Conservation (phyloP, 2,113 vertebrate genomes). For the Saguinus midas region DNA sequence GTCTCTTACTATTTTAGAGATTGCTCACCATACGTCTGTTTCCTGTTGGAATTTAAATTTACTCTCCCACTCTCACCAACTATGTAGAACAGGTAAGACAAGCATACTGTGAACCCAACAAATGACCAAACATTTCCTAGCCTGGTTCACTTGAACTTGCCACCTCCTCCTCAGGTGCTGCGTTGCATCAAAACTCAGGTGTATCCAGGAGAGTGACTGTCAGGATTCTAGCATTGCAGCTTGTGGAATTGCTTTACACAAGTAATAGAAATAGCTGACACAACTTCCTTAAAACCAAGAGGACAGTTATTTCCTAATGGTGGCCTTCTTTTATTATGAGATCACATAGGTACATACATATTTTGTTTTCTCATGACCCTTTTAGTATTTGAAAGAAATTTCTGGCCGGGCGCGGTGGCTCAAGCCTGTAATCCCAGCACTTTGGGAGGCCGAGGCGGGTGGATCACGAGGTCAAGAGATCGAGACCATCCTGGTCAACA, state of each 20-base stretch:
- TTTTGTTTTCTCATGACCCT: neutral
- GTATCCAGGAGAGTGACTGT: neutral
- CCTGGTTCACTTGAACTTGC: neutral
- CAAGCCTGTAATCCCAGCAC: too few species aligned
- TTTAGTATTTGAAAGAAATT: neutral
- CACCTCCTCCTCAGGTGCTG: neutral
- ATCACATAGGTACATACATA: neutral
- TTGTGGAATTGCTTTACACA: neutral
- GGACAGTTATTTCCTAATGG: neutral
- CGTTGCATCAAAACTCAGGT: neutral
- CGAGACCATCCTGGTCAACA: too few species aligned
- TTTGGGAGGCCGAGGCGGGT: too few species aligned
- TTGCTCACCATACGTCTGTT: neutral
- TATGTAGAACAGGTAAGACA: neutral
- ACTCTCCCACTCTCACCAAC: neutral
- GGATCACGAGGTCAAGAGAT: too few species aligned
- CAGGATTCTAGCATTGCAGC: neutral
- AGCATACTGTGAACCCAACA: neutral
- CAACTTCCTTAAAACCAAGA: neutral
- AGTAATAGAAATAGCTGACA: neutral
- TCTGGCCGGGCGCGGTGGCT: too few species aligned
- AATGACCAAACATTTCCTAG: neutral
- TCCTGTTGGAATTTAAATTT: neutral
- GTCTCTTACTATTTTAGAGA: neutral
- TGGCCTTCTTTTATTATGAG: neutral